Conservation (phyloP, 2,888 invertebrate species). For the Amiota mariae region DNA sequence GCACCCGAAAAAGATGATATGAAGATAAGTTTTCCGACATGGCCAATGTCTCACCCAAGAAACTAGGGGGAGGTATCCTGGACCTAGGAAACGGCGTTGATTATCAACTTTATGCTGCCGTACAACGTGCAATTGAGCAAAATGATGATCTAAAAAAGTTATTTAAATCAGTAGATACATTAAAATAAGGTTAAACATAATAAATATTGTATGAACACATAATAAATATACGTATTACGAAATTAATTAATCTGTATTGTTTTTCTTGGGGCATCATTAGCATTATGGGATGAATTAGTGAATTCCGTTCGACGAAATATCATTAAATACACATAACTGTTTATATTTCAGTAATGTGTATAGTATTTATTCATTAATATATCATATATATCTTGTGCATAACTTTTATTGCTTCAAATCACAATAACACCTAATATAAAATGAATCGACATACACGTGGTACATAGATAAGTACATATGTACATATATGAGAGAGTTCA, state of each 20-base stretch:
- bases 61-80: conserved; percentile 41
- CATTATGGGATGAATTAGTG: too few relatives aligned
- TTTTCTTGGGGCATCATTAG: too few relatives aligned
- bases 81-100: conserved; percentile 55
- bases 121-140: conserved; percentile 58
- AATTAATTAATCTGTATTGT: not conserved
- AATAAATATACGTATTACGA: not conserved
- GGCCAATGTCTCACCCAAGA: conserved; percentile 52
- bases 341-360: not conserved
- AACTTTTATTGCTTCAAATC: conserved; percentile 33
- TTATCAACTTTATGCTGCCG: conserved; percentile 55
- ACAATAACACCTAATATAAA: conserved; percentile 48
- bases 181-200: conserved; percentile 48
- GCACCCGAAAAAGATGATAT: not conserved
- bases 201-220: conserved; percentile 19
- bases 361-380: conserved; percentile 48
- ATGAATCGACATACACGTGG: too few relatives aligned
- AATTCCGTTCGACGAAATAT: too few relatives aligned
- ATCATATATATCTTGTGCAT: conserved; percentile 54
- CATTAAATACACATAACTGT: too few relatives aligned
- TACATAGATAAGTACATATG: too few relatives aligned
- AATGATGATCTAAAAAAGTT: conserved; percentile 58
- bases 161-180: conserved; percentile 52
- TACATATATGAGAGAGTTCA: not conserved
- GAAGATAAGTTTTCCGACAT: conserved; percentile 51